Evolutionary conservation across 2,113 vertebrate genomes (phyloP), one percentile per base, ranked within the genome.

Genomic region (Cephalopholis sonnerati): DNA sequence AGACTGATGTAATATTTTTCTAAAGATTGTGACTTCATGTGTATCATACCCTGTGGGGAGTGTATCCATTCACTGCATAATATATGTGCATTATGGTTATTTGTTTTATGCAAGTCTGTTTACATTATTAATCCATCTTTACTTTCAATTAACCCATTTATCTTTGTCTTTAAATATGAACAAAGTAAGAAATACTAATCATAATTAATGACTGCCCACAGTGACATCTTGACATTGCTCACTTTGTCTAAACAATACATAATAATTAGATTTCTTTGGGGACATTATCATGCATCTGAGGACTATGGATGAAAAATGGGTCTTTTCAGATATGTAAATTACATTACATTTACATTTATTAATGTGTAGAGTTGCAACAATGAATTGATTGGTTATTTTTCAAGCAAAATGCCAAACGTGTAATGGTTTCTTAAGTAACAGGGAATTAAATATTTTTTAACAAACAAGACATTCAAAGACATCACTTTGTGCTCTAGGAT

Each of bases 331-430:
- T 7, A 55, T 24, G 22, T 55, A 55, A 55, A 41, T 22, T 4
- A 36, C 11, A 46, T 76, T n/a, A 50, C 17, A 67, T 68, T 66
- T 36, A 27, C 18, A 44, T 61, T 61, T 29, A 59, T 58, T 41
- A 36, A 39, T 27, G 7, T 32, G 25, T 9, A 61, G 11, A 17
- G 25, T 20, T n/a, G 18, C 11, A 29, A 32, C 7, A 3, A n/a
- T 63, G 39, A 16, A 54, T n/a, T 6, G 3, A 41, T 44, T 24
- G 1, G 41, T 4, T 25, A 29, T 48, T 48, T 22, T 3, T 11
- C 53, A 57, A 71, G 16, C 22, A 24, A 55, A 39, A 24, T 2
- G 15, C 20, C 7, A 54, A 39, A 54, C 7, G 3, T 24, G 39
- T 54, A 17, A 54, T 39, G 20, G 20, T 69, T 53, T 74, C 24